Conservation (phyloP, 2,888 invertebrate species). For the Apamea epomidion region DNA sequence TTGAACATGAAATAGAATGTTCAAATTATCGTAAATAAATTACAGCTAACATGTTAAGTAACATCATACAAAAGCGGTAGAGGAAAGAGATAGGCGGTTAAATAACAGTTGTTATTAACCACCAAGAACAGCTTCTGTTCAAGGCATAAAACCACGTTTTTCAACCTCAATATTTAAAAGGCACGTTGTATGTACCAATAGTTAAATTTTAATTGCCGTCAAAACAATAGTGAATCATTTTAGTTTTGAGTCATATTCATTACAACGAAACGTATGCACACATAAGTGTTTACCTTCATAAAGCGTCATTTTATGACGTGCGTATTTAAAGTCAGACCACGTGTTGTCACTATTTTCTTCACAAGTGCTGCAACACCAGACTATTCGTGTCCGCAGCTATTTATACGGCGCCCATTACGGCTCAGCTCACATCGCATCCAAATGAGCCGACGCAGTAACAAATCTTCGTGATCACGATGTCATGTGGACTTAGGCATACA, state of each 20-base stretch:
- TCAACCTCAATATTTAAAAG: background rate
- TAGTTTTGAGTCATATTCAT: slow-evolving; percentile 53
- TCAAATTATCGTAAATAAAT: slow-evolving; percentile 36
- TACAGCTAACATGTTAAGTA: slow-evolving; percentile 31
- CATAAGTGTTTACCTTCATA: slow-evolving; percentile 20
- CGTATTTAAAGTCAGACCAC: slow-evolving; percentile 64
- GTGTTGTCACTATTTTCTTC: slow-evolving; percentile 75
- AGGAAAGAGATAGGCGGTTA: background rate
- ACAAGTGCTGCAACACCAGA: slow-evolving; percentile 71
- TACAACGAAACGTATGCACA: slow-evolving; percentile 35
- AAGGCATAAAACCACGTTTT: slow-evolving; percentile 13
- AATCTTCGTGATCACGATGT: slow-evolving; percentile 63
- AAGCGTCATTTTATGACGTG: slow-evolving; percentile 51
- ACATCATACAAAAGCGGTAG: slow-evolving; percentile 16
- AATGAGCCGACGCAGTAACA: slow-evolving; percentile 73
- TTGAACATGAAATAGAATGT: slow-evolving; percentile 34
- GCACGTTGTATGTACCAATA: background rate
- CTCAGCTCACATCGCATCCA: slow-evolving; percentile 75
- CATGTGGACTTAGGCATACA: slow-evolving; percentile 39
- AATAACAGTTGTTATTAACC: background rate
- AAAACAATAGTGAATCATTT: slow-evolving; percentile 57
- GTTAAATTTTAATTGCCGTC: slow-evolving; percentile 17
- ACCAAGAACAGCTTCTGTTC: background rate
- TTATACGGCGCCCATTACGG: slow-evolving; percentile 76
- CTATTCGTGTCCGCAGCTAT: slow-evolving; percentile 73